Percentiles rank a stretch among this genome's conserved stretches.
phyloP scores from a whole-genome alignment of 2,113 vertebrate species.

The Eptatretus burgeri region DNA sequence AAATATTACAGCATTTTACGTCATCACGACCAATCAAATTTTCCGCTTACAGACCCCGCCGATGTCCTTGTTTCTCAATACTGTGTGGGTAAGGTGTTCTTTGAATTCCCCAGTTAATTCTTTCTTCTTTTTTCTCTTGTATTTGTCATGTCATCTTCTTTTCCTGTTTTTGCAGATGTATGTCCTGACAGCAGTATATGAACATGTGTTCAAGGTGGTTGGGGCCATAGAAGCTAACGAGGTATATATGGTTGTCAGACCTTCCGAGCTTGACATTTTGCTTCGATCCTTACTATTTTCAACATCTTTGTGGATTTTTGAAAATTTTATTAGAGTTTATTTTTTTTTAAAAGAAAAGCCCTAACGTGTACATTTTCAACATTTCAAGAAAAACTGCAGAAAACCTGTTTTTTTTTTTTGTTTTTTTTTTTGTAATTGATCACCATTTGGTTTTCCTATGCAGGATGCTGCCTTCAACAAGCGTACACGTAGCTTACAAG shows the following conservation, averaged over 20 bases:
- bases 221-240: slow-evolving; percentile 66
- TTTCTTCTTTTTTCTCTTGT: no score
- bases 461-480: slow-evolving; percentile 93
- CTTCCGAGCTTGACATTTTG: no score
- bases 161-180: slow-evolving; percentile 33
- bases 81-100: no score
- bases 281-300: background rate
- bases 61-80: no score
- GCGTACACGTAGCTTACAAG: slow-evolving; percentile 62
- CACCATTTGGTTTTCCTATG: slow-evolving; percentile 10
- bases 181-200: slow-evolving; percentile 60
- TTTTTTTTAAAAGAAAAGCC: background rate
- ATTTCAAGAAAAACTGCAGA: background rate
- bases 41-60: no score
- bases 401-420: no score
- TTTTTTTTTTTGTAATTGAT: no score
- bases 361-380: background rate
- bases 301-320: background rate
- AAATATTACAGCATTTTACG: no score
- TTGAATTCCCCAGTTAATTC: no score
- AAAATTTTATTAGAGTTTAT: background rate
- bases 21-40: no score
- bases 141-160: no score
- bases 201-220: slow-evolving; percentile 65
- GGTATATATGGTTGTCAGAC: slow-evolving; percentile 20